Evolutionary conservation across 2,113 vertebrate genomes (phyloP).

Genomic region (Gorsachius goisagi): DNA sequence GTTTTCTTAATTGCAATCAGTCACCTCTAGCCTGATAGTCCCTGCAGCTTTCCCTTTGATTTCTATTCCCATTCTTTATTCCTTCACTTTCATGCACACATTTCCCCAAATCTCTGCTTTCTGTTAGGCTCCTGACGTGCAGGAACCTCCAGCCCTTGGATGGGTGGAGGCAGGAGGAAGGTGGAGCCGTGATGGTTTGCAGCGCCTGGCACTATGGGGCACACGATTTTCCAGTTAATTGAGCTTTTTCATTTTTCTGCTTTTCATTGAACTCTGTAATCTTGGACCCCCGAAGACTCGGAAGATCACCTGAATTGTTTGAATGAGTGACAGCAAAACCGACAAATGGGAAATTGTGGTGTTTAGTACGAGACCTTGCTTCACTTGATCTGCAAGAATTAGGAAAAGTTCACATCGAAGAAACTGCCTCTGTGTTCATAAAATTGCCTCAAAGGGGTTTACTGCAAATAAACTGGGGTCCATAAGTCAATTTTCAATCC

Average conservation of each 20-base stretch:
- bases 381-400: background rate
- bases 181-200: background rate
- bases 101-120: background rate
- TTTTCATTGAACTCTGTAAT: background rate
- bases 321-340: background rate
- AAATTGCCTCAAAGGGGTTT: background rate
- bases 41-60: background rate
- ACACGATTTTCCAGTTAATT: background rate
- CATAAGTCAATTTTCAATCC: background rate
- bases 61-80: background rate
- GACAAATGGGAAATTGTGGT: background rate
- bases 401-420: background rate
- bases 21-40: background rate
- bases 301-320: background rate
- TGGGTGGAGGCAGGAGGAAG: background rate
- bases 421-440: background rate
- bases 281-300: background rate
- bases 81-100: background rate
- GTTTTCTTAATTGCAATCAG: background rate
- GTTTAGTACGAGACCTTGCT: background rate
- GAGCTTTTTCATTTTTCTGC: background rate
- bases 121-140: background rate
- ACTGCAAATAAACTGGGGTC: background rate
- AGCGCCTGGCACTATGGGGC: background rate
- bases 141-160: background rate